These are phyloP conservation scores for Dicranocentrus wangi DNA, from an alignment of 2,888 invertebrate species.

Conservation along the genomic window DNA sequence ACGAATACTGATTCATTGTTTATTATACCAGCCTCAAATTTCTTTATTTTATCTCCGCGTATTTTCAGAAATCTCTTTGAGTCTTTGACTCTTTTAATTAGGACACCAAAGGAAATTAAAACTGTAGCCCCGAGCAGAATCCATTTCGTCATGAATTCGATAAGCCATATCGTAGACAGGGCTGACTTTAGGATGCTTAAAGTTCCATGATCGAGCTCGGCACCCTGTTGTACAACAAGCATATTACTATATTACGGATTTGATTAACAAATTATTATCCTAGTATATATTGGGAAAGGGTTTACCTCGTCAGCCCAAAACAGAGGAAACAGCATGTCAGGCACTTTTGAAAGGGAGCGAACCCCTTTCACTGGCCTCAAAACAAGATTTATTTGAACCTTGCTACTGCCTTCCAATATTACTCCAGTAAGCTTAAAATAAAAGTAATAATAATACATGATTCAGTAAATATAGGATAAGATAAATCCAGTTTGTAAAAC, in stretches of 20 bases:
- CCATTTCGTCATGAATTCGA: background rate
- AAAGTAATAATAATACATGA: no score
- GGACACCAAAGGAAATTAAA: background rate
- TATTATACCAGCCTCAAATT: no score
- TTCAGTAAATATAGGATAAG: no score
- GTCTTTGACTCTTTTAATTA: background rate
- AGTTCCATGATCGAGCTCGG: background rate
- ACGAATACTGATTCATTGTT: background rate
- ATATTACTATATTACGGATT: background rate
- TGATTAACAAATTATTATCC: no score
- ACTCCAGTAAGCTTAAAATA: conserved; percentile 42
- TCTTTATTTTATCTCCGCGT: background rate
- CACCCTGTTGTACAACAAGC: background rate
- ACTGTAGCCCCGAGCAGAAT: background rate
- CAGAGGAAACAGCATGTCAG: conserved; percentile 57
- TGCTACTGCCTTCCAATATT: conserved; percentile 47
- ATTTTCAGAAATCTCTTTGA: background rate
- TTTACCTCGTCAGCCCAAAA: conserved; percentile 61
- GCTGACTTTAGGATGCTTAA: background rate
- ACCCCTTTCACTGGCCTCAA: conserved; percentile 34
- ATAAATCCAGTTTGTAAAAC: background rate
- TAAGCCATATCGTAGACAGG: background rate
- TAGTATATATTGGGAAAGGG: no score
- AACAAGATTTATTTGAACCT: conserved; percentile 54
- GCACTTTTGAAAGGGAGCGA: conserved; percentile 27